Base-by-base conservation (phyloP, 1,140 invertebrate genomes). In the Steinernema feltiae region DNA sequence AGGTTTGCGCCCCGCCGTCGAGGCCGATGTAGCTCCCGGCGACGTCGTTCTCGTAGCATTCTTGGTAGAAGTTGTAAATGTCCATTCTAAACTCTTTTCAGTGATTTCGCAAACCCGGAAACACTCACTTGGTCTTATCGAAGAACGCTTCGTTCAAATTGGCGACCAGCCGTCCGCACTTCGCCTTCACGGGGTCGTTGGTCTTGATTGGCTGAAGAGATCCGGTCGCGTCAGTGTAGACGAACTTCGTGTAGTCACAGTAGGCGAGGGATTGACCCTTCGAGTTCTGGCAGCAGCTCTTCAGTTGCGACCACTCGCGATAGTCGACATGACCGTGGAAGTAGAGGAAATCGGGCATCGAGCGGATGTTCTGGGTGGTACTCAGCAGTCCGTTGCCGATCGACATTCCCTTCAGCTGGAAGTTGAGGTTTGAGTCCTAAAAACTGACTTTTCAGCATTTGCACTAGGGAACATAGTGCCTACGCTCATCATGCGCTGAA, bases 341-440 rank as follows among this genome's bases (percentile, higher is more conserved):
- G 73, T 88, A 89, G 27, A 84, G 87, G 83, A 90, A 89, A 75
- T 89, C 87, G 18, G 90, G 81, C 24, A 87, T 75, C 1, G 88
- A 88, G 78, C 89, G 87, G 46, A 86, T 85, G 70, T 89, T 87
- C 63, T 87, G 83, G 21, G 81, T 76, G 29, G 80, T 79, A 79
- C 86, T 86, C 7, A 87, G 83, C 53, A 88, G 82, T 35, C 89
- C 89, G 86, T 90, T 90, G 53, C 89, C 89, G 78, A 90, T 85
- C 30, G 86, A 88, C 82, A 89, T 87, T 41, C 89, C 89, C 84
- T 88, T 74, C n/a, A 85, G 80, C 18, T 79, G 81, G 24, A 81
- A 46, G 7, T 80, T 85, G 30, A 90, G 79, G 2, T 89, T 89
- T 21, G 87, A 87, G 18, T 88, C 77, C 69, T 87, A 87, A n/a